A percentile compares a stretch with the other conserved stretches of the same genome.
Evolutionary conservation across 30 jellyfish, hydroid and myxozoan genomes (phyloP).

Genomic region (Aurelia sp.): DNA sequence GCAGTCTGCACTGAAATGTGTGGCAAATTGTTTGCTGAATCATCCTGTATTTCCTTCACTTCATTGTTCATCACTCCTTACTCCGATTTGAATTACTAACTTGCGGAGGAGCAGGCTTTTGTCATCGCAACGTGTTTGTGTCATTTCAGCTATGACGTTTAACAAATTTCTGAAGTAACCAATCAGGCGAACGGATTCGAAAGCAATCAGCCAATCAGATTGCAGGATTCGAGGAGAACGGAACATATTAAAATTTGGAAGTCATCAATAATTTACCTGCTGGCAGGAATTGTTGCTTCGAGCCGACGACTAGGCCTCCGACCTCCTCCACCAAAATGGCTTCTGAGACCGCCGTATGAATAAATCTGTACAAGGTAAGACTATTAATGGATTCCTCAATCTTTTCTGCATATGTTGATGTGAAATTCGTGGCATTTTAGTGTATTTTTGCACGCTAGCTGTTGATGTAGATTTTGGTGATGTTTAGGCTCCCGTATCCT

Average conservation of each 20-base stretch:
- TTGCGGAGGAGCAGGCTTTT: too few species aligned
- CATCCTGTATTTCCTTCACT: neutral
- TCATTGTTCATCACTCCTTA: neutral
- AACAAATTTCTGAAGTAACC: too few species aligned
- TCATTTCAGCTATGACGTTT: too few species aligned
- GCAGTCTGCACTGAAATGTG: too few species aligned
- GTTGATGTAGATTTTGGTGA: neutral
- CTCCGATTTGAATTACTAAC: too few species aligned
- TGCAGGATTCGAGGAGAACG: slow-evolving; percentile 8
- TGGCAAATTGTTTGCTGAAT: neutral
- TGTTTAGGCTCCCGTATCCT: neutral
- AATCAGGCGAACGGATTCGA: neutral
- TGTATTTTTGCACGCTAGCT: neutral
- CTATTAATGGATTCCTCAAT: neutral
- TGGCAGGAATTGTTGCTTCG: slow-evolving; percentile 8
- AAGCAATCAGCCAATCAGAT: slow-evolving; percentile 22
- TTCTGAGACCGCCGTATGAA: slow-evolving; percentile 44
- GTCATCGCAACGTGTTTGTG: too few species aligned
- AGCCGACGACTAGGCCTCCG: neutral
- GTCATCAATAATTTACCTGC: slow-evolving; percentile 32
- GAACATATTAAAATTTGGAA: slow-evolving; percentile 10
- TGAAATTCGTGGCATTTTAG: neutral
- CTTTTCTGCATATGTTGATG: neutral
- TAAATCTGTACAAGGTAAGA: slow-evolving; percentile 17
- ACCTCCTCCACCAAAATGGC: slow-evolving; percentile 25